phyloP scores from a whole-genome alignment of 2,797 vertebrate species.

The Crocidura indochinensis region DNA sequence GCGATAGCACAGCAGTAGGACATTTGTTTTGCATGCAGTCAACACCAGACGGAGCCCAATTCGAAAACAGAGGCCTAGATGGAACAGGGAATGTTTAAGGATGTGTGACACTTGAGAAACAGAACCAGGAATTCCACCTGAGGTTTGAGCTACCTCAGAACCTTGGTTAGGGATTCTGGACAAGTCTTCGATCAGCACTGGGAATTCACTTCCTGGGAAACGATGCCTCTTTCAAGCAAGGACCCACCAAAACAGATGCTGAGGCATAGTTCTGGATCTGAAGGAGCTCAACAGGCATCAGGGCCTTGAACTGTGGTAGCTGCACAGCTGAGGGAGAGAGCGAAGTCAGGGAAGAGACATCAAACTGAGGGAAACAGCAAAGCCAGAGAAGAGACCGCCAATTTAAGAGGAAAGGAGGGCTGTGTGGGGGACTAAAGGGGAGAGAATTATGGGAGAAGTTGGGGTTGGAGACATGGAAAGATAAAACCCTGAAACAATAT shows the following conservation, averaged over 20 bases:
- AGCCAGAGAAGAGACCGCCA: not conserved
- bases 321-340: not conserved
- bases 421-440: not conserved
- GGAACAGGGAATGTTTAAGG: not conserved
- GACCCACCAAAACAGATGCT: not conserved
- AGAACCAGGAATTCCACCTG: accelerated
- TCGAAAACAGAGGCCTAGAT: not conserved
- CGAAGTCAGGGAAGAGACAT: not conserved
- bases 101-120: not conserved
- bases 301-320: not conserved
- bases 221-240: not conserved
- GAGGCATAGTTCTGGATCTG: not conserved
- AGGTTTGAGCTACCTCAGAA: not conserved
- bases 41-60: too few species aligned
- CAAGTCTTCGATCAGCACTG: not conserved
- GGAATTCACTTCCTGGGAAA: not conserved
- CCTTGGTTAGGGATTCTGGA: not conserved
- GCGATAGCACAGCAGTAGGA: too few species aligned
- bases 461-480: constrained; percentile 25
- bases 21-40: too few species aligned
- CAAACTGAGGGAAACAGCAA: too few species aligned
- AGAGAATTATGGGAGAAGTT: not conserved
- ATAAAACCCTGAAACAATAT: not conserved
- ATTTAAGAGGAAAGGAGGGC: not conserved
- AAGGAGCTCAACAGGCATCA: too few species aligned